Percentiles rank a stretch among this genome's conserved stretches.
Conservation (phyloP, 2,113 vertebrate genomes). For the Lycaon pictus region DNA sequence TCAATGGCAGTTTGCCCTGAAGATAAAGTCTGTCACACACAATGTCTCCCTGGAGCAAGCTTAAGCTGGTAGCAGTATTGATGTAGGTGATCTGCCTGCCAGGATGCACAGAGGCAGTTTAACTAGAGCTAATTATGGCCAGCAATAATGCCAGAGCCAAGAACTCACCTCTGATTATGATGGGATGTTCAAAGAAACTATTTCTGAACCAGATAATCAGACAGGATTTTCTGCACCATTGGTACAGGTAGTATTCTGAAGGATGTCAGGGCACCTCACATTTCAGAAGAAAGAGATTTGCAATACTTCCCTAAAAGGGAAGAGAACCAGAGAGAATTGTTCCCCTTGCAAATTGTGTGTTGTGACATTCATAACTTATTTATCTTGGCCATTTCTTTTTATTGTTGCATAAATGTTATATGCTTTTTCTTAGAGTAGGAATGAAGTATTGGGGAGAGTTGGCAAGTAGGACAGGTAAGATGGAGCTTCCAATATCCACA, state of each 20-base stretch:
- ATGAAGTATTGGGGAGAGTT: background rate
- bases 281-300: background rate
- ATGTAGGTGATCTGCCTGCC: slow-evolving; percentile 76
- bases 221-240: background rate
- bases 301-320: background rate
- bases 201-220: slow-evolving; percentile 41
- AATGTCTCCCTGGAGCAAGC: slow-evolving; percentile 78
- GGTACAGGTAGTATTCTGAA: background rate
- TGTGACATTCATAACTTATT: background rate
- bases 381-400: background rate
- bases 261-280: background rate
- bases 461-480: background rate
- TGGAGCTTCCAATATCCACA: background rate
- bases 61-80: slow-evolving; percentile 74
- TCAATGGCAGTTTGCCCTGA: slow-evolving; percentile 72
- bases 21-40: slow-evolving; percentile 77
- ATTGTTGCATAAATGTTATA: background rate
- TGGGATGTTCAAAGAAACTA: slow-evolving; percentile 16
- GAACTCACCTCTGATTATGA: slow-evolving; percentile 66
- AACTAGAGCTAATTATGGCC: slow-evolving; percentile 79
- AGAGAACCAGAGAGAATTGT: background rate
- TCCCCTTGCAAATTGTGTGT: background rate
- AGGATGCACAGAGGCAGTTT: slow-evolving; percentile 62
- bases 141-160: slow-evolving; percentile 31
- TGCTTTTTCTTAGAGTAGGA: background rate